Evolutionary conservation across 2,113 vertebrate species (phyloP), one percentile per base, ranked within the genome.

Genomic region (Pogona vitticeps): DNA sequence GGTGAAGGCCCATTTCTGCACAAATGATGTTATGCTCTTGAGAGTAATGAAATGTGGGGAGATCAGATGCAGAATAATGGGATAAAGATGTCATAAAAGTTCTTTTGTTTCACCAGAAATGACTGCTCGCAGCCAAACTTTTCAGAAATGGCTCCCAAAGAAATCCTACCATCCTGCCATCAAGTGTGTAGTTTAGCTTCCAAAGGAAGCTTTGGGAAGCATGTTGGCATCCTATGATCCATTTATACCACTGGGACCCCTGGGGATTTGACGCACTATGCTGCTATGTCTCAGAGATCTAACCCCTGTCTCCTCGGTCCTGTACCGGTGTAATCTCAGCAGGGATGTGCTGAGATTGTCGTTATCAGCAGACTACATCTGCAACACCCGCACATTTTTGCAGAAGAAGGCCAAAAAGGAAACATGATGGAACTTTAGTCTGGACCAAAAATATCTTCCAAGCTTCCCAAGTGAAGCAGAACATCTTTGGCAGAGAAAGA

Each of bases 1-100:
- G 79, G 68, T 83, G 72, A 82, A 84, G 70, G 17, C 10, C 58
- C 56, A 59, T 83, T 82, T 83, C 68, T 72, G 46, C 52, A 61
- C 9, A 83, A 84, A 75, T 75, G 82, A 61, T 31, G 82, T 84
- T 75, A 84, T 61, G 36, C 52, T 81, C 65, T 21, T 56, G 5
- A 9, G 46, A 5, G 67, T 65, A 87, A 81, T 46, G 67, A 82
- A 65, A 82, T 31, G 3, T 2, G 42, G 71, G 84, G 71, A 68
- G 78, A 31, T 14, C 76, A 75, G 10, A 1, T 40, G 28, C 76
- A 18, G 7, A 61, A 9, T 73, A 72, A 73, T 63, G 56, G 7
- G 1, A 10, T 65, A 73, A 63, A 42, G 61, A 68, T 83, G 20
- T 40, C n/a, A 20, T 40, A 72, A 72, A 80, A 17, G 40, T 17